These are phyloP conservation scores for Chaetodon trifasciatus DNA, from an alignment of 2,797 vertebrate genomes.

Conservation along the genomic window DNA sequence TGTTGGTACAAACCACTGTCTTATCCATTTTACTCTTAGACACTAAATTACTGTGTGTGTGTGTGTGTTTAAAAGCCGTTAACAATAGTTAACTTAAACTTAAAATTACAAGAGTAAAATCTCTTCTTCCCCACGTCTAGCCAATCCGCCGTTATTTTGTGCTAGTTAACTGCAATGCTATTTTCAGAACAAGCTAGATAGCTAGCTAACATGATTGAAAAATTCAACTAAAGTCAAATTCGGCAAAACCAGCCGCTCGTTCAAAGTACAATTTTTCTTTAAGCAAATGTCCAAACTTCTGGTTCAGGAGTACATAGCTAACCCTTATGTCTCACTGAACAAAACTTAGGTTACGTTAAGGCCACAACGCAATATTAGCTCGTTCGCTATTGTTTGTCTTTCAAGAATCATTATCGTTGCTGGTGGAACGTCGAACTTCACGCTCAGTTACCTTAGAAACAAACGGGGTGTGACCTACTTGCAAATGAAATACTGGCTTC, in stretches of 20 bases:
- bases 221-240: neutral
- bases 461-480: neutral
- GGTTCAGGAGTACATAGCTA: neutral
- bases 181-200: neutral
- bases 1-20: neutral
- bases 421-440: neutral
- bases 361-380: neutral
- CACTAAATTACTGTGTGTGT: neutral
- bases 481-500: neutral
- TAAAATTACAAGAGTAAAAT: neutral
- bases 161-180: neutral
- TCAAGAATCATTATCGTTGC: no score
- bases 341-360: neutral
- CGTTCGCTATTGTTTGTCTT: neutral
- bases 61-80: slow-evolving; percentile 3
- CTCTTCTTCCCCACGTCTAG: neutral
- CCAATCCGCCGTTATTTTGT: neutral
- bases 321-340: fast-evolving
- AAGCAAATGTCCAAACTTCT: neutral
- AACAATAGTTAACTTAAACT: neutral
- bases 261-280: neutral
- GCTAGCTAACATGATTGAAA: neutral
- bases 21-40: slow-evolving; percentile 55
- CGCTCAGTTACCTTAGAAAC: slow-evolving; percentile 35
- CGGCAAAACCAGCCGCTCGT: neutral